These are phyloP conservation scores for Macaria liturata DNA, from an alignment of 2,888 invertebrate genomes.

Conservation along the genomic window DNA sequence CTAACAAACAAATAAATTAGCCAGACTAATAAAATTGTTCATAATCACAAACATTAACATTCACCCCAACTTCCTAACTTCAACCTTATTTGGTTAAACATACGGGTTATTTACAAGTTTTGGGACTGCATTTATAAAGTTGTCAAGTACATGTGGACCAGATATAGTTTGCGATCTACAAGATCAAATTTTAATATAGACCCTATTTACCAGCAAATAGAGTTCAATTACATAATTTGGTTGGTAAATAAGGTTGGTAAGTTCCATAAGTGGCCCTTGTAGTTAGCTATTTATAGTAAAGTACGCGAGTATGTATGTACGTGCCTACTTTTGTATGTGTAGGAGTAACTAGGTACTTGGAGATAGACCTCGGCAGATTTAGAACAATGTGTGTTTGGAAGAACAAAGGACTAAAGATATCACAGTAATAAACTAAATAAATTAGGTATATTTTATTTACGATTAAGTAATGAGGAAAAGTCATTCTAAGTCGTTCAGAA, in stretches of 20 bases:
- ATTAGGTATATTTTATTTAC: too few species aligned
- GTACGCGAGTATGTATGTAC: conserved; percentile 33
- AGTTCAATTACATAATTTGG: conserved; percentile 5
- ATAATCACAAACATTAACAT: conserved; percentile 37
- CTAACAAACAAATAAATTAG: conserved; percentile 62
- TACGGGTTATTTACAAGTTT: conserved; percentile 6
- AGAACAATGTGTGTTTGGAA: too few species aligned
- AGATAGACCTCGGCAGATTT: too few species aligned
- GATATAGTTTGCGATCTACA: conserved; percentile 5
- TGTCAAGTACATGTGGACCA: conserved; percentile 27
- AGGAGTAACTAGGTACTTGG: too few species aligned
- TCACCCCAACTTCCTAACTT: background rate
- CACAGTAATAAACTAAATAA: too few species aligned
- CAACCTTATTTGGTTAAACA: conserved; percentile 10
- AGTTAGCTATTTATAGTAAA: conserved; percentile 53
- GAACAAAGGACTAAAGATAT: too few species aligned
- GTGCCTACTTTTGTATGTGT: too few species aligned
- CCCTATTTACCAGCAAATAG: conserved; percentile 14
- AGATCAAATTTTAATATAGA: conserved; percentile 17
- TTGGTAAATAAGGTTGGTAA: conserved; percentile 32
- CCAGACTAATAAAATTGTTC: conserved; percentile 53
- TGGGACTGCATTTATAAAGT: conserved; percentile 10
- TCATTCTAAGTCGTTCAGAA: too few species aligned
- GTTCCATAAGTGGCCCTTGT: conserved; percentile 53
- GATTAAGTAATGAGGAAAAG: too few species aligned